Conservation (phyloP, 1,140 invertebrate genomes). For the Atta texana region DNA sequence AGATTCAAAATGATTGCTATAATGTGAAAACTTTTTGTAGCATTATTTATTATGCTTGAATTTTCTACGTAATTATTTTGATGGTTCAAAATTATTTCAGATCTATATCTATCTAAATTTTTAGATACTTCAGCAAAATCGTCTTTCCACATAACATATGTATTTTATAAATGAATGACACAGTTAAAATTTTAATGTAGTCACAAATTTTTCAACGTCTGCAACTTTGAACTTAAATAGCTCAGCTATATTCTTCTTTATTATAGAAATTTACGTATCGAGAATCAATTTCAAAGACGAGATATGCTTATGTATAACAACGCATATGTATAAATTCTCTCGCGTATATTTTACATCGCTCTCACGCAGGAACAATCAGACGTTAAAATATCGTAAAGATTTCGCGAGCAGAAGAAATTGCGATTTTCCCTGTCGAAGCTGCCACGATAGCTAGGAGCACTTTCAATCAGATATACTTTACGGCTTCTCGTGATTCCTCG, state of each 20-base stretch:
- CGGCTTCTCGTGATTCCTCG: conserved; percentile 60
- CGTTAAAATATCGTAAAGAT: conserved; percentile 70
- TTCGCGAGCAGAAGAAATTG: conserved; percentile 53
- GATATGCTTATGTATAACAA: not conserved
- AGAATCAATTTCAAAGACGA: conserved; percentile 3
- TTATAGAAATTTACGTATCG: not conserved
- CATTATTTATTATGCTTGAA: no score
- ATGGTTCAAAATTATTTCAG: no score
- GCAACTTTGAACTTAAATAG: not conserved
- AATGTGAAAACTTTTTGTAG: no score
- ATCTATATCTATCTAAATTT: no score
- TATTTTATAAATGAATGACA: not conserved
- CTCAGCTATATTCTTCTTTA: not conserved
- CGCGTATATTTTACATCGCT: not conserved
- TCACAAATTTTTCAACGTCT: not conserved
- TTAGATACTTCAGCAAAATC: no score
- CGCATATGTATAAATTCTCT: not conserved
- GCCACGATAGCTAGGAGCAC: conserved; percentile 9
- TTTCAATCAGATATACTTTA: conserved; percentile 74
- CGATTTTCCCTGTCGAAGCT: conserved; percentile 27
- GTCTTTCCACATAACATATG: not conserved
- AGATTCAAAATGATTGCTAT: no score
- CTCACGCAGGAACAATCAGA: not conserved
- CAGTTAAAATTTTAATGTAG: not conserved
- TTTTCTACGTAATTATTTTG: no score